These are phyloP conservation scores for Cyclina sinensis DNA, from an alignment of 1,140 invertebrate genomes.

Conservation along the genomic window DNA sequence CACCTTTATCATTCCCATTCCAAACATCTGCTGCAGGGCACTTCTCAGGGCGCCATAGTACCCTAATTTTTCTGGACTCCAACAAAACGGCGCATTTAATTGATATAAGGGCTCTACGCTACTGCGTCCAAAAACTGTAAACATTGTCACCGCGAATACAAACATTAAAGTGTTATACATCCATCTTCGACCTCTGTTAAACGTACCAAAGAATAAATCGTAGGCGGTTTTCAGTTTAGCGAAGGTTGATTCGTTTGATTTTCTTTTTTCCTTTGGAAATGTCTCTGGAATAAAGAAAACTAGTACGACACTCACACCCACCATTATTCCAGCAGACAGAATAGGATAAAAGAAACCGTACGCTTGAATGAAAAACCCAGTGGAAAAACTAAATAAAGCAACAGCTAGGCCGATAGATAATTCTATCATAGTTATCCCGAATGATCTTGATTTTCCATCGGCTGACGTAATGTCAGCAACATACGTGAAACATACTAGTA, in stretches of 20 bases:
- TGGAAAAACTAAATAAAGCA: conserved; percentile 42
- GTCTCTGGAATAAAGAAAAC: conserved; percentile 57
- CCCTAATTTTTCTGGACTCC: conserved; percentile 41
- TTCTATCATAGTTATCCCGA: conserved; percentile 62
- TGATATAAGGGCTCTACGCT: conserved; percentile 56
- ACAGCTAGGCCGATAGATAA: conserved; percentile 46
- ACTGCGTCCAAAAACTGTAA: conserved; percentile 39
- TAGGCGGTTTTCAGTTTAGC: conserved; percentile 51
- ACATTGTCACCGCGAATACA: conserved; percentile 22
- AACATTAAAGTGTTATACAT: conserved; percentile 46
- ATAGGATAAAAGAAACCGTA: conserved; percentile 58
- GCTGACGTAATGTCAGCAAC: conserved; percentile 53
- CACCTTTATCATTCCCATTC: conserved; percentile 51
- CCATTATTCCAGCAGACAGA: conserved; percentile 6
- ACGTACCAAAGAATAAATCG: conserved; percentile 54
- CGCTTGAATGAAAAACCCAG: conserved; percentile 56
- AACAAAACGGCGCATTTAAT: conserved; percentile 47
- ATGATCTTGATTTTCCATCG: conserved; percentile 48
- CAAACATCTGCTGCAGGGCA: conserved; percentile 36
- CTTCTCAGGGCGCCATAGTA: conserved; percentile 14
- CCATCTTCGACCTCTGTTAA: conserved; percentile 55
- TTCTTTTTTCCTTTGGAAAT: conserved; percentile 38
- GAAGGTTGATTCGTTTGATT: conserved; percentile 18
- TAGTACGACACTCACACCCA: background rate
- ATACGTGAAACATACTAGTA: conserved; percentile 58